Percentiles rank a stretch among this genome's conserved stretches.
Evolutionary conservation across 1,140 invertebrate species (phyloP).

Genomic region (Cydia pomonella): DNA sequence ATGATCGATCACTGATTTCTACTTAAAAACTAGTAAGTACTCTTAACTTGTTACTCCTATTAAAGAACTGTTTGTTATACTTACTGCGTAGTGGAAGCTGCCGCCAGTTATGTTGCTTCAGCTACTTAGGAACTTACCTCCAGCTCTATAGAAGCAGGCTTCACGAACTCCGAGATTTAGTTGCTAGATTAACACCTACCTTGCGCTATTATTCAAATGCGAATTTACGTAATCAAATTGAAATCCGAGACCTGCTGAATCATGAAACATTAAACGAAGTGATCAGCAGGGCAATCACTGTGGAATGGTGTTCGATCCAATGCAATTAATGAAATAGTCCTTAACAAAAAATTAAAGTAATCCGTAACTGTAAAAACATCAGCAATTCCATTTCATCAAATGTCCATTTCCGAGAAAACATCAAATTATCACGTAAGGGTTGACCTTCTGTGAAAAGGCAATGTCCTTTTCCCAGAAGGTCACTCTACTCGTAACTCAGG

Average conservation of each 20-base stretch:
- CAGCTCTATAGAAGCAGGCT: neutral
- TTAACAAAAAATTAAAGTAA: neutral
- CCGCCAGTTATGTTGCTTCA: constrained; percentile 6
- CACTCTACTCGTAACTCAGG: too few relatives aligned
- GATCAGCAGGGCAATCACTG: neutral
- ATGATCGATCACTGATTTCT: too few relatives aligned
- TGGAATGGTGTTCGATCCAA: neutral
- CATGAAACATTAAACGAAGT: neutral
- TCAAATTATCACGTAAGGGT: too few relatives aligned
- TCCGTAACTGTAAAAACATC: too few relatives aligned
- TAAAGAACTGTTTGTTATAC: neutral
- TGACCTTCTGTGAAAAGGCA: too few relatives aligned
- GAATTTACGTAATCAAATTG: neutral
- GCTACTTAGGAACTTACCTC: neutral
- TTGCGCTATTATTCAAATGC: neutral
- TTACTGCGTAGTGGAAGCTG: neutral
- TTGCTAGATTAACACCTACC: neutral
- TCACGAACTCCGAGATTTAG: neutral
- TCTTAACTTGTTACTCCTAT: neutral
- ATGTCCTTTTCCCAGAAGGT: too few relatives aligned
- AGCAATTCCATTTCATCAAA: neutral
- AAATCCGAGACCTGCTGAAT: neutral
- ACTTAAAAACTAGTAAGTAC: too few relatives aligned
- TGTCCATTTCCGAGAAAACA: too few relatives aligned
- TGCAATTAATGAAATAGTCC: neutral